Percentiles rank a stretch among this genome's conserved stretches.
Conservation (phyloP, 2,888 invertebrate species). For the Prostheceraeus crozeri region DNA sequence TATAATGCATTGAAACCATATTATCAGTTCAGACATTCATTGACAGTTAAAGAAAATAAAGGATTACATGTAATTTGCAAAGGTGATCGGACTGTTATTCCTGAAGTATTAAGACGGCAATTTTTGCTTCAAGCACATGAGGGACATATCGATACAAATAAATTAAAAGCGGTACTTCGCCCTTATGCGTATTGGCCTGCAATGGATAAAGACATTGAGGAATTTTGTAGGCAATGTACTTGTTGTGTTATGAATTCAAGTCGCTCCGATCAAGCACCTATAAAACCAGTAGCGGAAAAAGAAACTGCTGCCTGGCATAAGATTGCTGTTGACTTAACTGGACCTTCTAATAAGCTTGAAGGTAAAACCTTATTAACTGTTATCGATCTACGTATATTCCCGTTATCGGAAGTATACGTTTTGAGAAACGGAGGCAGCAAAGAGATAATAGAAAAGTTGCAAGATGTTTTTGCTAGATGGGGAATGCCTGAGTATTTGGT, state of each 20-base stretch:
- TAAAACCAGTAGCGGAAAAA: conserved; percentile 5
- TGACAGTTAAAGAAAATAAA: too few species aligned
- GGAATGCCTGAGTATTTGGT: conserved; percentile 1
- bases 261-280: neutral
- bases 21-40: too few species aligned
- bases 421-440: neutral
- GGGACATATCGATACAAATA: conserved; percentile 9
- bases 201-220: conserved; percentile 1
- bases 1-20: too few species aligned
- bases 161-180: conserved; percentile 8
- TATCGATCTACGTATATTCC: neutral
- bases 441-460: conserved; percentile 2
- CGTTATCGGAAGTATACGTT: conserved; percentile 4
- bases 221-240: conserved; percentile 10
- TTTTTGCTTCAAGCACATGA: neutral
- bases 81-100: conserved; percentile 16
- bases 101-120: neutral
- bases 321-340: neutral
- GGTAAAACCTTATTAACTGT: conserved; percentile 1
- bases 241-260: neutral
- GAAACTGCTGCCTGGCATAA: neutral
- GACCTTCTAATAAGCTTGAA: conserved; percentile 1
- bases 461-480: conserved; percentile 20
- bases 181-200: conserved; percentile 12
- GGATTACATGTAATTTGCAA: too few species aligned